phyloP scores from a whole-genome alignment of 2,888 invertebrate genomes.

The Patella pellucida region DNA sequence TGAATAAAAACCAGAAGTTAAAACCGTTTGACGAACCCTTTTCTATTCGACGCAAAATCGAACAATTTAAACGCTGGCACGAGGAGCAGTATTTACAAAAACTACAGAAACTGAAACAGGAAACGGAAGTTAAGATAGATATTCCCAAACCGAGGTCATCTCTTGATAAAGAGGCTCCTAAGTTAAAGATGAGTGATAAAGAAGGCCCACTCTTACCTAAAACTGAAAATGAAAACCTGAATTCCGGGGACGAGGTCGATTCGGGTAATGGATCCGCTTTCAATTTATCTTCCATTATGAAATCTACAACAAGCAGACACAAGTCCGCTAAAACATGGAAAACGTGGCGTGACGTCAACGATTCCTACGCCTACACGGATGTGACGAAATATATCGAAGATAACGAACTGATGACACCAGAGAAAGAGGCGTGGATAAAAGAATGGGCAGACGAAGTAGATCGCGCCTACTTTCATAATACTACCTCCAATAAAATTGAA shows the following conservation, averaged over 20 bases:
- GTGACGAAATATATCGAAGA: conserved; percentile 66
- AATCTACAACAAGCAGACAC: conserved; percentile 22
- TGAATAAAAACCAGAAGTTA: conserved; percentile 28
- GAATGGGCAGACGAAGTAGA: conserved; percentile 60
- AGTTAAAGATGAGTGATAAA: conserved; percentile 6
- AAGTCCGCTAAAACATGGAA: conserved; percentile 55
- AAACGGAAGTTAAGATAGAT: conserved; percentile 48
- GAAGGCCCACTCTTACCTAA: background rate
- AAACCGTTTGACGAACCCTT: conserved; percentile 52
- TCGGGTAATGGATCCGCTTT: conserved; percentile 32
- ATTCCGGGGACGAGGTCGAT: conserved; percentile 21
- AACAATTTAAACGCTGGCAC: conserved; percentile 62
- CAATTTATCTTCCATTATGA: conserved; percentile 15
- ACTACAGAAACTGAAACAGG: conserved; percentile 51
- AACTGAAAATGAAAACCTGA: background rate
- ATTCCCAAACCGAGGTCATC: conserved; percentile 16
- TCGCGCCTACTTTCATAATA: conserved; percentile 35
- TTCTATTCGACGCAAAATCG: conserved; percentile 61
- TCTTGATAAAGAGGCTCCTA: background rate
- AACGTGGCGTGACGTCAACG: conserved; percentile 64
- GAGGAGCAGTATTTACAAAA: conserved; percentile 60
- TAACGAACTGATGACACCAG: conserved; percentile 63
- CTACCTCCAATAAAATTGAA: background rate
- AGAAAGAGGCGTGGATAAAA: conserved; percentile 59
- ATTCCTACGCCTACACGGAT: conserved; percentile 65